These are phyloP conservation scores for Stratiolaelaps scimitus DNA, from an alignment of 1,140 invertebrate species.

Conservation along the genomic window DNA sequence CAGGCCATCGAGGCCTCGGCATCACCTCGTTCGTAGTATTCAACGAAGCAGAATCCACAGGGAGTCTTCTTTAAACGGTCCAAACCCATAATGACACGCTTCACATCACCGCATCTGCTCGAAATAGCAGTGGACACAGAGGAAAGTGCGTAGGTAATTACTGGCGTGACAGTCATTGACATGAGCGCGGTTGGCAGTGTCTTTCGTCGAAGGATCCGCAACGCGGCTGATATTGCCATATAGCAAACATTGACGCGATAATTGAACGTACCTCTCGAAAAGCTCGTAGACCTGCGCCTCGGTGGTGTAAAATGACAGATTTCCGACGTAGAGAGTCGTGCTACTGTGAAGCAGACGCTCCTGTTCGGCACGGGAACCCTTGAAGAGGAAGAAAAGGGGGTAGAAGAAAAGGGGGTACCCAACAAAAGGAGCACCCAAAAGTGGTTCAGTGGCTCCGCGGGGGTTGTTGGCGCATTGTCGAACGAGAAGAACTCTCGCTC, in stretches of 20 bases:
- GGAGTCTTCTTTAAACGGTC: constrained; percentile 97
- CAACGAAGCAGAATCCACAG: constrained; percentile 98
- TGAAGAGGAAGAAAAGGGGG: constrained; percentile 39
- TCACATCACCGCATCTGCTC: constrained; percentile 84
- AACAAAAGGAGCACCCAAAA: too few species aligned
- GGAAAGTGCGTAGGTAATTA: too few species aligned
- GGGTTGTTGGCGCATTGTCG: too few species aligned
- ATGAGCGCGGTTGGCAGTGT: too few species aligned
- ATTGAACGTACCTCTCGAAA: constrained; percentile 49
- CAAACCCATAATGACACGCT: constrained; percentile 91
- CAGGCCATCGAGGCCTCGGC: constrained; percentile 90
- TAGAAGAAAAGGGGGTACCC: too few species aligned
- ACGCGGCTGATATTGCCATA: too few species aligned
- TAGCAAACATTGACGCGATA: too few species aligned
- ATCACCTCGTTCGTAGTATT: constrained; percentile 76
- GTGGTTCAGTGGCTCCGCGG: too few species aligned
- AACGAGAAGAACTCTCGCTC: too few species aligned
- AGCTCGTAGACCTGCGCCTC: constrained; percentile 98
- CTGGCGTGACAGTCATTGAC: too few species aligned
- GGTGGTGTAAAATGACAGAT: constrained; percentile 95
- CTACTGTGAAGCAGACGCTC: constrained; percentile 62
- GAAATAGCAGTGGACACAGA: too few species aligned
- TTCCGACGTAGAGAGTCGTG: constrained; percentile 87
- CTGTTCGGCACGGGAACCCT: constrained; percentile 84
- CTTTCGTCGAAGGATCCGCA: too few species aligned